Evolutionary conservation across 2,797 vertebrate genomes (phyloP).

Genomic region (Rhinogobio ventralis): DNA sequence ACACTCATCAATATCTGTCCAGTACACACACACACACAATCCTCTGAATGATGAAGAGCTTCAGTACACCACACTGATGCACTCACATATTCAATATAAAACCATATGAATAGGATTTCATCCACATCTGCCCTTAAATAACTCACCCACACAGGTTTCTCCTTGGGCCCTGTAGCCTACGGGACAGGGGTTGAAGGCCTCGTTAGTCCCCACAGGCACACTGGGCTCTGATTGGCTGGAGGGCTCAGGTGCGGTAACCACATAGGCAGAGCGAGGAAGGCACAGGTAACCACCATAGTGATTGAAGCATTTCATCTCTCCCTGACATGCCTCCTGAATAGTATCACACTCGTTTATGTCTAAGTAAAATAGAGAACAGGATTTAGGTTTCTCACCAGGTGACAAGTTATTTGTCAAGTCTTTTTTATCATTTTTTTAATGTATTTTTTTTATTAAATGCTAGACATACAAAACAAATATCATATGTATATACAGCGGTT

Average conservation of each 20-base stretch:
- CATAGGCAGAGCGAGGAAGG: constrained; percentile 80
- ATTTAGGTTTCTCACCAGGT: not conserved
- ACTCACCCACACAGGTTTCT: constrained; percentile 78
- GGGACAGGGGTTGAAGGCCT: constrained; percentile 71
- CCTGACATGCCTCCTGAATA: constrained; percentile 89
- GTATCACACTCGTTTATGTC: constrained; percentile 83
- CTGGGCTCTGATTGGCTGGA: constrained; percentile 49
- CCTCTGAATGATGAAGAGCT: not conserved
- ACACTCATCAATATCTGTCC: constrained; percentile 81
- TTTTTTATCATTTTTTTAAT: not conserved
- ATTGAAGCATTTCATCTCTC: constrained; percentile 96
- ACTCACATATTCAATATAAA: not conserved
- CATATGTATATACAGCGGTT: not conserved
- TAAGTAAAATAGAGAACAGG: constrained; percentile 22
- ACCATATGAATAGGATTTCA: not conserved
- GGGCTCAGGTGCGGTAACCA: constrained; percentile 69
- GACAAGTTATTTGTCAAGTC: not conserved
- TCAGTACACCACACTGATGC: not conserved
- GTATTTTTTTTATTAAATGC: not conserved
- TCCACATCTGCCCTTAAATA: not conserved
- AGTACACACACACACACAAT: constrained; percentile 43
- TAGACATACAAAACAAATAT: not conserved
- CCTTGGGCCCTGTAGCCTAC: constrained; percentile 76
- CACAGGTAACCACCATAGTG: constrained; percentile 93
- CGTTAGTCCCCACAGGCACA: constrained; percentile 47